Evolutionary conservation across 2,888 invertebrate genomes (phyloP), one percentile per base, ranked within the genome.

Genomic region (Drosophila flavopinicola): DNA sequence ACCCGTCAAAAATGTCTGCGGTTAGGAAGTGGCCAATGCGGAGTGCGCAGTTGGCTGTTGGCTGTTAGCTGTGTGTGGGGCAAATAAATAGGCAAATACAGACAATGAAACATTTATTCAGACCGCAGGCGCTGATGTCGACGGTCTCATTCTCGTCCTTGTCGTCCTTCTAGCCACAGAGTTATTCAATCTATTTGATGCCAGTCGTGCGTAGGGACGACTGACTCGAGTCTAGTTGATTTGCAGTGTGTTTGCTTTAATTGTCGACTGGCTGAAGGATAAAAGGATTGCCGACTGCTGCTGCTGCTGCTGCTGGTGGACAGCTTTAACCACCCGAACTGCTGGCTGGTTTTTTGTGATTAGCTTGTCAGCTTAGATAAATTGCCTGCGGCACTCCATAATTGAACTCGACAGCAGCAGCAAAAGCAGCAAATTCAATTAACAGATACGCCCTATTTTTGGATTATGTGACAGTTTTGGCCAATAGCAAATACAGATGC

Each of bases 141-240:
- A 44, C 44, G 39, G 11, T 27, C 25, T 20, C 29, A 2, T 11
- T 9, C 32, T 41, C 24, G n/a, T 1, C 20, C 1, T 17, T 39
- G 11, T 20, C 17, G 6, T 27, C 29, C 25, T 37, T 27, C 32
- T 42, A 35, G 52, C 65, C 54, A 58, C 61, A 66, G 60, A 66
- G 69, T 74, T 74, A 85, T 78, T 71, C 74, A 79, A 87, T 83
- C 69, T 71, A 78, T 82, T 73, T 70, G 75, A 72, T 67, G 82
- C 32, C 65, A 66, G 66, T 58, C 60, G 65, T 65, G 66, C 64
- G 54, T 70, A 42, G 33, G 39, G 38, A 20, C 24, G 29, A 33
- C 35, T 9, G 29, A 15, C 48, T 59, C 10, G 42, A 11, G 58
- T 66, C 49, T 52, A 49, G 63, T 66, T 82, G 75, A 78, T 79